Base-by-base conservation (phyloP, 2,888 invertebrate species). In the Stramonita haemastoma region DNA sequence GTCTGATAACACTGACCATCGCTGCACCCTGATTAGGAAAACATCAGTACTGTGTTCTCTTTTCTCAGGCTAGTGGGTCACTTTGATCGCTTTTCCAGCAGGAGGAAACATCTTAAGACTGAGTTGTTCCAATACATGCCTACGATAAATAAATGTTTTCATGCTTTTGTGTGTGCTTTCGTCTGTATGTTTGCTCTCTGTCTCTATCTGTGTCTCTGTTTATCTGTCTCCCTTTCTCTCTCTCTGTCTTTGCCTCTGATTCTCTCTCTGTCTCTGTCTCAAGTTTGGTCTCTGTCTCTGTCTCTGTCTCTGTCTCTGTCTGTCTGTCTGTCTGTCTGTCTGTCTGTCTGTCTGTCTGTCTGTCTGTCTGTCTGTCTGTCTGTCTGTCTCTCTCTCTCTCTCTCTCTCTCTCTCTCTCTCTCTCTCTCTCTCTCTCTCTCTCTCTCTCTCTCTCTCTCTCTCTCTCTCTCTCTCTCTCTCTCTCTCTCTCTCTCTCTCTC, bases 201-300 rank as follows among this genome's bases (percentile, higher is more conserved):
- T 8, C 46, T 46, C 46, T 46, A n/a, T 73, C 73, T 73, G 0
- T 73, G n/a, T 73, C 73, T 73, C 73, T 73, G n/a, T 73, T n/a
- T 73, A n/a, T 73, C 73, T 73, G n/a, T 73, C 73, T 73, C 73
- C n/a, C 73, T 73, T n/a, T n/a, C n/a, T n/a, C 73, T 73, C 73
- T 73, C 73, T 73, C n/a, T n/a, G 0, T 73, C 73, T 73, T 1
- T n/a, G 0, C n/a, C 73, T 73, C 19, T n/a, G 0, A 0, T 13
- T n/a, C n/a, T 73, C 73, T 73, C n/a, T 70, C n/a, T n/a, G 26
- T 73, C 73, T 22, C 66, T 66, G 6, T 66, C 66, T 66, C 66
- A 15, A 11, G 11, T 60, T 60, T 19, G 11, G 13, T 66, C 66
- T 66, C 66, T 66, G 6, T 66, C 66, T 66, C 66, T 66, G 6